Base-by-base conservation (phyloP, 2,113 vertebrate genomes). In the Phalacrocorax brasilianus region DNA sequence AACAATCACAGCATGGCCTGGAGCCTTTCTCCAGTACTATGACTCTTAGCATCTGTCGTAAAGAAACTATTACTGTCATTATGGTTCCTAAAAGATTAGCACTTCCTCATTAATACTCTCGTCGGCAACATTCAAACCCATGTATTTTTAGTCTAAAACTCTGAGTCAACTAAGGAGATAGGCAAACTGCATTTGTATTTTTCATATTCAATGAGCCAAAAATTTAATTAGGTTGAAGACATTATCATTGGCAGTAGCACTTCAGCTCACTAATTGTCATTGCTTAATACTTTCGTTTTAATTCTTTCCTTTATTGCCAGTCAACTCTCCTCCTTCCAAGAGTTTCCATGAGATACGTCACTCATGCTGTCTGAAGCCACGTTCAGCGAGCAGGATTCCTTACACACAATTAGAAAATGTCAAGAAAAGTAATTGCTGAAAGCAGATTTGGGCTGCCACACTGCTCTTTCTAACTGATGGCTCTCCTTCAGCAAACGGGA, bases 191-290 rank as follows among this genome's bases (percentile, higher is more conserved):
- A 88, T 95, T 95, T 96, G 56, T 94, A 93, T 96, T 96, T 96
- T 87, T 97, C 94, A 94, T 96, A 86, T 83, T 70, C 92, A 98
- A 95, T 96, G 92, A 97, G 91, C 91, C 95, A 97, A 96, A 95
- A 82, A 96, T 94, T 95, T 97, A 96, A 97, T 97, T 97, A 96
- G 77, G 47, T 78, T 88, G 88, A 95, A 95, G 85, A 63, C 82
- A 95, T 93, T 95, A 96, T 85, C 88, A 94, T 42, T 83, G 86
- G 82, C 91, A 86, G 78, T 11, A 76, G 79, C 74, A 75, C 79
- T 89, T 82, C 92, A 93, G 76, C 68, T 96, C 80, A 17, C 85
- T 93, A 91, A 95, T 88, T 95, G 91, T 72, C 87, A 80, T 68
- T 74, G 81, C 85, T 94, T 81, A 94, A 91, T 70, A 91, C 89